Base-by-base conservation (phyloP, 2,797 vertebrate species). In the Lophotriccus pileatus region DNA sequence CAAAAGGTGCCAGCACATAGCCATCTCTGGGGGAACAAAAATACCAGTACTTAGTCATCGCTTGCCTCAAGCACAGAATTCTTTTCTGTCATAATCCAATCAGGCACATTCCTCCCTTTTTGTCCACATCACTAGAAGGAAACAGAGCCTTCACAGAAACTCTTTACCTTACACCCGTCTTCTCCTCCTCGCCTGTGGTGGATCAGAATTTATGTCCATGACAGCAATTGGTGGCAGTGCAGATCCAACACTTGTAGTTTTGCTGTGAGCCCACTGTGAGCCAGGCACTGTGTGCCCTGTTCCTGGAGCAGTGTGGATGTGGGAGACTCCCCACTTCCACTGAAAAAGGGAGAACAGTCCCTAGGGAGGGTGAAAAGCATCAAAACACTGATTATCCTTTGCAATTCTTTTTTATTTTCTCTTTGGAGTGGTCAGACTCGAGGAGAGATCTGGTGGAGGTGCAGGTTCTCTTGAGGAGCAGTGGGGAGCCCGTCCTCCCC, bases 231-330 rank as follows among this genome's bases (percentile, higher is more conserved):
- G 15, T 47, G 50, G 24, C 50, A 19, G 34, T 53, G 34, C 60
- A 70, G 44, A 32, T 16, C 30, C 53, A 53, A 0, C 1, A 0
- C 37, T 21, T 36, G 39, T 24, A 58, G 28, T 30, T 79, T n/a
- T 34, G 14, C 76, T 59, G 39, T 9, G 30, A 85, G 20, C 47
- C 27, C 15, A 1, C 30, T 6, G 39, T 14, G 34, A 16, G 49
- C 84, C 69, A 76, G 30, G n/a, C n/a, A n/a, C 37, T 66, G 70
- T 18, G 32, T 70, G 41, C 7, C 22, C 7, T 18, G 8, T 27
- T 83, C 52, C 64, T 34, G n/a, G 72, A 69, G 50, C 69, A 34
- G 53, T 56, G 44, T 21, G 28, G 12, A 8, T 64, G 13, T 14
- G 50, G 59, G 24, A 58, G 39, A 6, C 34, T 36, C 28, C 32